Conservation (phyloP, 2,888 invertebrate genomes). For the Thalpophila matura region DNA sequence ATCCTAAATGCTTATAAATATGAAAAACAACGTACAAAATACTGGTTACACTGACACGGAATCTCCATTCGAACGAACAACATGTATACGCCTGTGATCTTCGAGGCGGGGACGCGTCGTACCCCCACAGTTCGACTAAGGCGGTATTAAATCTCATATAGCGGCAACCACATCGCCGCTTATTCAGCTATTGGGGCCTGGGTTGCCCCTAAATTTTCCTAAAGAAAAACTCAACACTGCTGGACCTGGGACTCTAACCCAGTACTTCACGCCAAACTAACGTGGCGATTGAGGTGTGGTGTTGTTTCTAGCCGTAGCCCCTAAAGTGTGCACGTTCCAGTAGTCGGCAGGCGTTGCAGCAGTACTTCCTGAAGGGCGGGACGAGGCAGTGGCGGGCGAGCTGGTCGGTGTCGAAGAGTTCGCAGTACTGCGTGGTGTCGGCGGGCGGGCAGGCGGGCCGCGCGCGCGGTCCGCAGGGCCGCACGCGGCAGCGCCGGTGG, state of each 20-base stretch:
- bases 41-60: conserved; percentile 78
- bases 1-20: conserved; percentile 69
- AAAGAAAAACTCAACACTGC: conserved; percentile 16
- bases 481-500: conserved; percentile 88
- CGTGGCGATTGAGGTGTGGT: conserved; percentile 4
- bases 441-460: conserved; percentile 70
- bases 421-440: conserved; percentile 88
- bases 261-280: background rate
- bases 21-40: conserved; percentile 76
- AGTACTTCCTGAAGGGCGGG: conserved; percentile 90
- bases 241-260: background rate
- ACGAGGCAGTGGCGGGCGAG: conserved; percentile 90
- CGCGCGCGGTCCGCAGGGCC: conserved; percentile 69
- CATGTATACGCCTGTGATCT: conserved; percentile 36
- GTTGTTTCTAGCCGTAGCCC: conserved; percentile 56
- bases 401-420: conserved; percentile 79
- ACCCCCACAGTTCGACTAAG: conserved; percentile 6
- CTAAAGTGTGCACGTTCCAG: conserved; percentile 61
- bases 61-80: conserved; percentile 47
- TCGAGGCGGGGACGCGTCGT: conserved; percentile 9
- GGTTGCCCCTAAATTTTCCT: conserved; percentile 1
- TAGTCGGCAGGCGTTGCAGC: conserved; percentile 90
- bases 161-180: background rate
- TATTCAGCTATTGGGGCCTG: background rate
- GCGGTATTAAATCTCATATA: conserved; percentile 5